Percentiles rank a stretch among this genome's conserved stretches.
phyloP scores from a whole-genome alignment of 2,113 vertebrate species.

The Phycodurus eques region DNA sequence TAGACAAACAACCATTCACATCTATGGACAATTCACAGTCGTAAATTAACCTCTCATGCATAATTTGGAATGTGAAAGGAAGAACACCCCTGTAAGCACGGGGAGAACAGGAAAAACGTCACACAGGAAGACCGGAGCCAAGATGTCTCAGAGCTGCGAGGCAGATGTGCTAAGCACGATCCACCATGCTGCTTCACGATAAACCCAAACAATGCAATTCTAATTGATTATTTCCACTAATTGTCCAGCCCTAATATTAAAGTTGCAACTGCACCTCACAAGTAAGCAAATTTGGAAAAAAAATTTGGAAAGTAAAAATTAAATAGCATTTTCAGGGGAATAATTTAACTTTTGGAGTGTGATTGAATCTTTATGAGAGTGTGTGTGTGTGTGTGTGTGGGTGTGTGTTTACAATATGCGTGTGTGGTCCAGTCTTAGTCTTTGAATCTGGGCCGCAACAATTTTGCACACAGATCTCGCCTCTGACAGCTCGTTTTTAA shows the following conservation, averaged over 20 bases:
- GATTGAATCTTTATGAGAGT: no score
- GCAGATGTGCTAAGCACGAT: neutral
- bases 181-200: no score
- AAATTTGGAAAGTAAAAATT: no score
- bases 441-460: slow-evolving; percentile 15
- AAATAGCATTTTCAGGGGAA: no score
- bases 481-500: slow-evolving; percentile 44
- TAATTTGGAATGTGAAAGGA: neutral
- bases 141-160: neutral
- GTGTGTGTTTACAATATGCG: neutral
- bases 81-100: neutral
- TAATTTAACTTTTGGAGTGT: neutral
- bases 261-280: neutral
- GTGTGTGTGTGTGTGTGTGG: neutral
- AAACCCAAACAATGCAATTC: neutral
- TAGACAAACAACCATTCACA: neutral
- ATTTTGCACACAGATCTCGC: slow-evolving; percentile 23
- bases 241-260: neutral
- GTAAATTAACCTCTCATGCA: neutral
- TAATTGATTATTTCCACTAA: neutral
- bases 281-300: no score
- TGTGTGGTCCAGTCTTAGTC: neutral
- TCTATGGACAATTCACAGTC: neutral
- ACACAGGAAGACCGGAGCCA: neutral
- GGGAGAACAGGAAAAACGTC: neutral